Percentiles rank a stretch among this genome's conserved stretches.
These are phyloP conservation scores for Himalopsyche japonica DNA, from an alignment of 2,888 invertebrate species.

Conservation along the genomic window DNA sequence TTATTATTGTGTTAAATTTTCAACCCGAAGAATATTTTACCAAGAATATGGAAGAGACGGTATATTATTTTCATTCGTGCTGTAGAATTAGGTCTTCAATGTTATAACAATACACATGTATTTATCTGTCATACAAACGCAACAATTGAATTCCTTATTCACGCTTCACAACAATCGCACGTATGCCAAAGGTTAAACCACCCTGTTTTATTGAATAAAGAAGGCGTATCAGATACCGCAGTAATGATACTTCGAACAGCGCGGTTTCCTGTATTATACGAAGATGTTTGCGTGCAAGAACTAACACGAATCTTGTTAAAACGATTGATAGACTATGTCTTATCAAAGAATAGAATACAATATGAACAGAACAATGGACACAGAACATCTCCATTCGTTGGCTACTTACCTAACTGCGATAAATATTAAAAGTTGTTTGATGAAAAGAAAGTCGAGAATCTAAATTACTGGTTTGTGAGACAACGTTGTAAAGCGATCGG, in stretches of 20 bases:
- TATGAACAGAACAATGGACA: neutral
- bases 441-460: neutral
- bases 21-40: too few relatives aligned
- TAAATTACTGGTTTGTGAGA: neutral
- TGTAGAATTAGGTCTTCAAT: too few relatives aligned
- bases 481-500: neutral
- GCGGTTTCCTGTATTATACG: constrained; percentile 19
- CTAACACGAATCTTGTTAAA: neutral
- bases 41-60: too few relatives aligned
- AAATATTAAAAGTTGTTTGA: neutral
- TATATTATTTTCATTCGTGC: too few relatives aligned
- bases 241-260: constrained; percentile 13
- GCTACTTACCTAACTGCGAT: neutral
- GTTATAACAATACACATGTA: too few relatives aligned
- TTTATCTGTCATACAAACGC: too few relatives aligned
- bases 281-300: neutral
- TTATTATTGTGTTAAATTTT: too few relatives aligned
- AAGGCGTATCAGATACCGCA: constrained; percentile 17
- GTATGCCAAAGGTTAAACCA: neutral
- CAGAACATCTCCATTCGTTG: neutral
- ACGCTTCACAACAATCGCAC: neutral
- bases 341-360: neutral
- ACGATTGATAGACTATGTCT: neutral
- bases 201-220: constrained; percentile 16
- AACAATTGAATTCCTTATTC: neutral